Conservation (phyloP, 2,113 vertebrate genomes). For the Callocephalon fimbriatum region DNA sequence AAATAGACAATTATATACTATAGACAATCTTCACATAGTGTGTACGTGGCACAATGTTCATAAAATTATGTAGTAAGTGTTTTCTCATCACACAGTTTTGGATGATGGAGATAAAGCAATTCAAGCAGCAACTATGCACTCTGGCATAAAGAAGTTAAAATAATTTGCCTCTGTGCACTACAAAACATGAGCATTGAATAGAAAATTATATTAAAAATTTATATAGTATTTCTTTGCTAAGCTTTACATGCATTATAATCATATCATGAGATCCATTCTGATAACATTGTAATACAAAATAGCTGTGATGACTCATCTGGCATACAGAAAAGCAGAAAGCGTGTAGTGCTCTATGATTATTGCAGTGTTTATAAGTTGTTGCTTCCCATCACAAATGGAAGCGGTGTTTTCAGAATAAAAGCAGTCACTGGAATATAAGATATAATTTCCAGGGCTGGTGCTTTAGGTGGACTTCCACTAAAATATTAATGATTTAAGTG, state of each 20-base stretch:
- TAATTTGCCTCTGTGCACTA: background rate
- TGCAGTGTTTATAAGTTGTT: background rate
- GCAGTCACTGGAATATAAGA: background rate
- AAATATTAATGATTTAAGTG: slow-evolving; percentile 7
- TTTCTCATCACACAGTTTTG: background rate
- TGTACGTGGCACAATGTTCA: background rate
- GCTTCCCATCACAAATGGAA: background rate
- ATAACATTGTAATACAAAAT: fast-evolving
- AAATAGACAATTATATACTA: background rate
- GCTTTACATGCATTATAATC: background rate
- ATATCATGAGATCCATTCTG: background rate
- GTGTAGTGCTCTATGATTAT: background rate
- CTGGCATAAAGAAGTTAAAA: slow-evolving; percentile 25
- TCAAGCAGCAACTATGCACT: background rate
- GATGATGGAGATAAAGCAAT: slow-evolving; percentile 28
- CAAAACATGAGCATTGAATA: background rate
- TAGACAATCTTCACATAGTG: background rate
- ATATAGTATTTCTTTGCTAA: slow-evolving; percentile 12
- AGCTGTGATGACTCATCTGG: background rate
- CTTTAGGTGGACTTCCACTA: background rate
- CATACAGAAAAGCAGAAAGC: background rate
- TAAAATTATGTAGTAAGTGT: background rate
- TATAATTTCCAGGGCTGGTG: background rate
- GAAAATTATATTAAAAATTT: slow-evolving; percentile 32
- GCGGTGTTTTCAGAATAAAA: background rate